phyloP scores from a whole-genome alignment of 2,888 invertebrate genomes.

The Zhuqinia jingwanae region DNA sequence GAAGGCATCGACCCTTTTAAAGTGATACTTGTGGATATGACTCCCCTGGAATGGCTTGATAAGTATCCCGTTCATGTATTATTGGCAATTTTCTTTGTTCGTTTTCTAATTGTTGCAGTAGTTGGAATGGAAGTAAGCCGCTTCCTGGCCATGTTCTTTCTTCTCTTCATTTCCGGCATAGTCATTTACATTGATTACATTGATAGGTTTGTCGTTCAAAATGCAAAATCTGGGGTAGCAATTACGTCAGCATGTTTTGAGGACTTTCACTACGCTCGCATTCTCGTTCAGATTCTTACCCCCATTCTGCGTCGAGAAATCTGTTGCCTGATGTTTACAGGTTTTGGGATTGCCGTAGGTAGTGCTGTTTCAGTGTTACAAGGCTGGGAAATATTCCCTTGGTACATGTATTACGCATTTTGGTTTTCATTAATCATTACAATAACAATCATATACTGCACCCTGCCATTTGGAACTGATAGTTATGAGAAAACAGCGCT shows the following conservation, averaged over 20 bases:
- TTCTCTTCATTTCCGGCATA: conserved; percentile 35
- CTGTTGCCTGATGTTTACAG: conserved; percentile 26
- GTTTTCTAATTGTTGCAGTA: not conserved
- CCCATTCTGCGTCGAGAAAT: conserved; percentile 17
- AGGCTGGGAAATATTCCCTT: not conserved
- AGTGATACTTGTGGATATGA: not conserved
- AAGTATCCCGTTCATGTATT: not conserved
- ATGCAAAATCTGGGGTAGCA: not conserved
- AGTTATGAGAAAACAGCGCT: conserved; percentile 28
- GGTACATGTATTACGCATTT: not conserved
- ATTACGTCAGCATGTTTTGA: not conserved
- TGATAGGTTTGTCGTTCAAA: not conserved
- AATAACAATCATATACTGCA: conserved; percentile 12
- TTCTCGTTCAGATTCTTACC: not conserved
- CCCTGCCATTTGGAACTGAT: conserved; percentile 42
- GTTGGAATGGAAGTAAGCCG: conserved; percentile 7
- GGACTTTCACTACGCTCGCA: not conserved
- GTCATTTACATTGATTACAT: conserved; percentile 23
- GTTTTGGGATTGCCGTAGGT: conserved; percentile 16
- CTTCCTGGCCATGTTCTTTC: conserved; percentile 8
- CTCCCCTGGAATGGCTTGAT: conserved; percentile 12
- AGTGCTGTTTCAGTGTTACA: not conserved
- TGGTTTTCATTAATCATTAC: not conserved
- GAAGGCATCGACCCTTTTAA: not conserved
- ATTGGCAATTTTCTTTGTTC: not conserved